Evolutionary conservation across 1,140 invertebrate genomes (phyloP).

Genomic region (Daktulosphaira vitifoliae): DNA sequence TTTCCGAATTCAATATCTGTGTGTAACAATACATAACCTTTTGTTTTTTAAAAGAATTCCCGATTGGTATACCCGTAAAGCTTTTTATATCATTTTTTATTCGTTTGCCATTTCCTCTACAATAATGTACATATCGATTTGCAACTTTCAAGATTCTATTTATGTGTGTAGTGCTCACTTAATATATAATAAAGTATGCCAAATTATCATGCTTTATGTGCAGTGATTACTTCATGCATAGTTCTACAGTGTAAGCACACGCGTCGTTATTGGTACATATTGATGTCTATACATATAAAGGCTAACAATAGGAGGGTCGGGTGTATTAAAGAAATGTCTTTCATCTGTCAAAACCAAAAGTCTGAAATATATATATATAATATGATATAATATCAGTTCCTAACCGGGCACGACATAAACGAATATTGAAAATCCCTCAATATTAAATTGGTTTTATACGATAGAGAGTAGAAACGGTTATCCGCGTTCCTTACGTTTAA

Average conservation of each 20-base stretch:
- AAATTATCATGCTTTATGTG: too few relatives aligned
- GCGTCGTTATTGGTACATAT: too few relatives aligned
- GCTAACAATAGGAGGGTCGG: not conserved
- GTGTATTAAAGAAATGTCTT: constrained; percentile 28
- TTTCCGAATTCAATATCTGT: constrained; percentile 31
- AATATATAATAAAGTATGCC: too few relatives aligned
- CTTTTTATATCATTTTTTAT: not conserved
- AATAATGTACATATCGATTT: not conserved
- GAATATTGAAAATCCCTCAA: constrained; percentile 26
- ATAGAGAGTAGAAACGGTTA: not conserved
- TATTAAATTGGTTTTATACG: constrained; percentile 14
- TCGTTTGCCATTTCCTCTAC: not conserved
- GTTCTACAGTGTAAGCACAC: not conserved
- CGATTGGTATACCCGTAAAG: constrained; percentile 8
- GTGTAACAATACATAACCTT: constrained; percentile 32
- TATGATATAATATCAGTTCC: too few relatives aligned
- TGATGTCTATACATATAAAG: not conserved
- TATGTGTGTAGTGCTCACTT: too few relatives aligned
- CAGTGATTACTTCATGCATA: too few relatives aligned
- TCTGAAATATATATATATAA: not conserved
- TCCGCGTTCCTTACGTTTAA: constrained; percentile 2
- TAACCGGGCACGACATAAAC: not conserved
- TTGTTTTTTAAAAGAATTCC: constrained; percentile 26
- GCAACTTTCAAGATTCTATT: too few relatives aligned
- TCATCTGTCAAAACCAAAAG: constrained; percentile 26